These are phyloP conservation scores for Guaruba guarouba DNA, from an alignment of 2,113 vertebrate genomes.

Conservation along the genomic window DNA sequence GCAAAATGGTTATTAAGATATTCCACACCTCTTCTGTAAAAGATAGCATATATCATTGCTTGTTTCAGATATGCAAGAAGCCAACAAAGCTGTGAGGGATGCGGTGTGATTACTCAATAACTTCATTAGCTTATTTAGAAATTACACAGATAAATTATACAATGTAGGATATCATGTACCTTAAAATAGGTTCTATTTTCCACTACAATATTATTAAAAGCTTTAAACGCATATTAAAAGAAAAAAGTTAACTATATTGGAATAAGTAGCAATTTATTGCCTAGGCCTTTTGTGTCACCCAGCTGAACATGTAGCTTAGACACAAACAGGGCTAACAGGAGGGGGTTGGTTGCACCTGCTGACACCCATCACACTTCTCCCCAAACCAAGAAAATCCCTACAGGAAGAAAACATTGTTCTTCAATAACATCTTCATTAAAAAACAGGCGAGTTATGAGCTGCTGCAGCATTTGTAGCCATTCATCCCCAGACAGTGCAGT, in stretches of 20 bases:
- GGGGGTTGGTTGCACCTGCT: neutral
- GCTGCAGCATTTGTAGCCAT: neutral
- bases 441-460: neutral
- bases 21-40: neutral
- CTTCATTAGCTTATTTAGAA: slow-evolving; percentile 10
- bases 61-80: neutral
- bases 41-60: neutral
- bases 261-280: neutral
- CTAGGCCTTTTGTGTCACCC: neutral
- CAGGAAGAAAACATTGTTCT: neutral
- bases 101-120: neutral
- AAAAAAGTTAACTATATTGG: neutral
- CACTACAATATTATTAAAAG: neutral
- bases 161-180: neutral
- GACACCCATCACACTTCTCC: neutral
- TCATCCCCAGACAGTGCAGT: neutral
- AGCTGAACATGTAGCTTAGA: neutral
- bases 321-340: neutral
- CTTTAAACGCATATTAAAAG: neutral
- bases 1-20: neutral
- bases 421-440: neutral
- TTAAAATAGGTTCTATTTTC: neutral
- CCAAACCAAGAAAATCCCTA: neutral
- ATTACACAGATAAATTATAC: neutral
- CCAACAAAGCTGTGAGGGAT: neutral